Conservation (phyloP, 2,113 vertebrate genomes). For the Zeus faber region DNA sequence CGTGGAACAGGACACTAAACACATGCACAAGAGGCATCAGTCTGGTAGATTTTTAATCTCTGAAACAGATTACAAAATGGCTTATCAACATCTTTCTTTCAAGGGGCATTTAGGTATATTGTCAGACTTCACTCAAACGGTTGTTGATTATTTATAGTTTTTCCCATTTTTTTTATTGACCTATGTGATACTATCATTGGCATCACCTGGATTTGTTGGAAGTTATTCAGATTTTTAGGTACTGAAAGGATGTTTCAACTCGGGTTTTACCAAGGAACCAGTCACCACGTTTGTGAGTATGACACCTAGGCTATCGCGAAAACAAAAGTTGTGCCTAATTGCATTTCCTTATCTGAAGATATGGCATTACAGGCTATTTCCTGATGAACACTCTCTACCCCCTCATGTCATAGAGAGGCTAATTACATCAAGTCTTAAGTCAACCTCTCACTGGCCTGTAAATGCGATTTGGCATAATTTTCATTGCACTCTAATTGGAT, state of each 20-base stretch:
- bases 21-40: background rate
- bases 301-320: no score
- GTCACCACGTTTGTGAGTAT: constrained; percentile 5
- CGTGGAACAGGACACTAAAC: constrained; percentile 36
- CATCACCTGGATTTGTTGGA: no score
- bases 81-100: background rate
- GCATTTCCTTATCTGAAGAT: constrained; percentile 64
- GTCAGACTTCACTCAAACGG: background rate
- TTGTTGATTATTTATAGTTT: background rate
- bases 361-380: constrained; percentile 63
- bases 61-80: background rate
- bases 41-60: no score
- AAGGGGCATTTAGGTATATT: background rate
- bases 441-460: constrained; percentile 61
- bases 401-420: constrained; percentile 46
- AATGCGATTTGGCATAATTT: constrained; percentile 74
- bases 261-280: constrained; percentile 13
- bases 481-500: constrained; percentile 67
- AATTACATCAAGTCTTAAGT: constrained; percentile 72
- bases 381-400: constrained; percentile 39
- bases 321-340: constrained; percentile 46
- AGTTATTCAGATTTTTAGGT: no score
- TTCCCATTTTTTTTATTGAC: background rate
- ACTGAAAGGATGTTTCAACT: background rate
- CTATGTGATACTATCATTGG: background rate